Base-by-base conservation (phyloP, 92 coral and sea anemone genomes). In the Virgularia gustaviana region DNA sequence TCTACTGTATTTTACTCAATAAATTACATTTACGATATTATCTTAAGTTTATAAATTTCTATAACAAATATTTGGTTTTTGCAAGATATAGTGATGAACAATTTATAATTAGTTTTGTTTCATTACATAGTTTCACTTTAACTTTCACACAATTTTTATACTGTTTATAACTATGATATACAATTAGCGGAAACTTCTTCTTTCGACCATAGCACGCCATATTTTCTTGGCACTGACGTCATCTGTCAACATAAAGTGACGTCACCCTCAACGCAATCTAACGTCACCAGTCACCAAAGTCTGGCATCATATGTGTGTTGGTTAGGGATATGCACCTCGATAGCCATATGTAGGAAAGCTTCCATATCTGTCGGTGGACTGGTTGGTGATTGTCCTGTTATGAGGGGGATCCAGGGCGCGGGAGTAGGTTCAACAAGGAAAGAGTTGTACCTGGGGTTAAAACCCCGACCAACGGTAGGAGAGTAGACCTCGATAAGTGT, bases 381-480 rank as follows among this genome's bases (percentile, higher is more conserved):
- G 39, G 61, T 18, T 22, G 29, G 15, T 10, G 53, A 37, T 34
- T 45, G 58, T 34, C 75, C 75, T 15, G 75, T 68, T 4, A 68
- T 30, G 1, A 32, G 80, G 16, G 85, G 85, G 25, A 80, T 41
- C 41, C 51, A 71, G 37, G 85, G 60, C 36, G 34, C 52, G 5
- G 73, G 70, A 6, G 70, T 71, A 0, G 85, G 85, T 25, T 80
- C 66, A 20, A 80, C 55, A 56, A 80, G 80, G 44, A 73, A 33
- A 34, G 80, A 80, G 63, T 80, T 80, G 25, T 53, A 80, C 33
- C 85, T 71, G 31, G 85, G 85, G 34, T 80, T 80, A 29, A 80
- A 80, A 9, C 85, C 85, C 34, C 72, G 51, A 20, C 80, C 85
- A 19, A 44, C 64, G 2, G 68, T 35, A 2, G 80, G 80, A 13